These are phyloP conservation scores for Drosophila monieri DNA, from an alignment of 2,888 invertebrate species.

Conservation along the genomic window DNA sequence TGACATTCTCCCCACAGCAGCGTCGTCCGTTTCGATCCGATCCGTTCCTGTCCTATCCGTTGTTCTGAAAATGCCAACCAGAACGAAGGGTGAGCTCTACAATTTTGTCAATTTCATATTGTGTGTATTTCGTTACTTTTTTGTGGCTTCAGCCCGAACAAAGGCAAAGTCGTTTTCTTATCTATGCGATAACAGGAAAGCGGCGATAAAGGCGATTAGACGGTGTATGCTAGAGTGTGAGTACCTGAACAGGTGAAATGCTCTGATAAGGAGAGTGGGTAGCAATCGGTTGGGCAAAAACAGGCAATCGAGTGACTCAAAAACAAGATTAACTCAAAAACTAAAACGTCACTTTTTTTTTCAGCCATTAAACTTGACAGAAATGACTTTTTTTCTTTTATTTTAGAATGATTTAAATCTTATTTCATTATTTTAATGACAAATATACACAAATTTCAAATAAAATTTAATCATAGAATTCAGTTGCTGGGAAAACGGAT, in stretches of 20 bases:
- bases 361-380: too few relatives aligned
- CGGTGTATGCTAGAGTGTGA: slow-evolving; percentile 23
- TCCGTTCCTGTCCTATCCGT: slow-evolving; percentile 11
- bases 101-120: slow-evolving; percentile 36
- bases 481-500: background rate
- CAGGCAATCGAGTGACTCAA: background rate
- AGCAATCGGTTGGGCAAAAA: background rate
- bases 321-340: background rate
- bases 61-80: slow-evolving; percentile 20
- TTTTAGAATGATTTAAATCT: too few relatives aligned
- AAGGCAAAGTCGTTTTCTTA: slow-evolving; percentile 56
- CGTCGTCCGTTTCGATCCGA: slow-evolving; percentile 29
- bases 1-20: slow-evolving; percentile 74
- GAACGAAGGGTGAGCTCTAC: slow-evolving; percentile 18
- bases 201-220: slow-evolving; percentile 69
- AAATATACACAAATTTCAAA: too few relatives aligned
- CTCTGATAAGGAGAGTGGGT: background rate
- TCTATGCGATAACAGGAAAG: slow-evolving; percentile 60
- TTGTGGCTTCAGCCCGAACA: slow-evolving; percentile 43
- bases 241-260: background rate
- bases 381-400: too few relatives aligned
- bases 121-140: background rate
- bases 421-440: too few relatives aligned
- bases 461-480: too few relatives aligned
- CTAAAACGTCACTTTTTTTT: background rate